Evolutionary conservation across 2,888 invertebrate genomes (phyloP), one percentile per base, ranked within the genome.

Genomic region (Pinctada fucata): DNA sequence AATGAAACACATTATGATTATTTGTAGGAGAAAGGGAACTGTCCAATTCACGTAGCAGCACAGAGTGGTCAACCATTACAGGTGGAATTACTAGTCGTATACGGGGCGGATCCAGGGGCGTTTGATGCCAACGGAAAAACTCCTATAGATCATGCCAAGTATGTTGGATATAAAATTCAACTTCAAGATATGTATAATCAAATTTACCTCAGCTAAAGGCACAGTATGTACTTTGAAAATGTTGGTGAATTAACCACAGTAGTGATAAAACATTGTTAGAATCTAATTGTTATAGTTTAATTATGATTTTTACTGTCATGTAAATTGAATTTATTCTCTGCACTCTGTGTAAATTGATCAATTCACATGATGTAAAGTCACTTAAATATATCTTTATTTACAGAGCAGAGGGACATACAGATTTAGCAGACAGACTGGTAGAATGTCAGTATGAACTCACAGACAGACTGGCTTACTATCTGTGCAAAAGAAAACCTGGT

Each of bases 361-460:
- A 31, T 31, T 31, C 31, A 31, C 31, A 31, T 31, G 31, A 31
- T 31, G 31, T 31, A 31, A 31, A 31, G 31, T 31, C 31, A 31
- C 31, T 31, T 31, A 31, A 31, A 31, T 31, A 31, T 31, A 1
- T 31, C 31, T 58, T 47, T 48, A 49, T 51, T 82, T 84, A 49
- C 85, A 93, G 93, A 83, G 90, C 89, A 63, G 95, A 96, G 85
- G 96, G 96, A 51, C 96, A 97, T 93, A 94, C 94, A 76, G 96
- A 96, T 86, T 94, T 98, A 72, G 95, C 96, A 2, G 96, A 96
- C 83, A 94, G 98, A 77, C 93, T 99, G 88, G 94, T 95, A 51
- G 97, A 98, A 93, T 95, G 96, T 88, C 96, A 97, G 93, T 98
- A 97, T 93, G 98, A 98, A 93, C 95, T 99, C 0, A 97, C 98